Percentiles rank a stretch among this genome's conserved stretches.
Conservation (phyloP, 1,140 invertebrate species). For the Doryteuthis pealeii region DNA sequence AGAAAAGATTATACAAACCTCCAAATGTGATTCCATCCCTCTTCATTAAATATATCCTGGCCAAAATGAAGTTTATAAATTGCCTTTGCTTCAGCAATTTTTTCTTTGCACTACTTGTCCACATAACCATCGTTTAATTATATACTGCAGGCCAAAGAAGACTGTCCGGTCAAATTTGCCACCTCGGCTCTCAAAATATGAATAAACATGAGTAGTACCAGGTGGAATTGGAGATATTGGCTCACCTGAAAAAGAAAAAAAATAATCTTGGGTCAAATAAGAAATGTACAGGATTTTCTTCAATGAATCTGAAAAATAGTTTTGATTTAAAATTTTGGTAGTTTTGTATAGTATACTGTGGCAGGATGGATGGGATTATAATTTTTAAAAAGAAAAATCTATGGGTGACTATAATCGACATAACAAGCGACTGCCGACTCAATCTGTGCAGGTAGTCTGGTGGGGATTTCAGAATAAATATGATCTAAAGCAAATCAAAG, state of each 20-base stretch:
- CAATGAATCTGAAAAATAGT: no score
- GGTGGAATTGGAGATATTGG: slow-evolving; percentile 62
- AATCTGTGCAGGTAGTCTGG: no score
- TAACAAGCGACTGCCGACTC: no score
- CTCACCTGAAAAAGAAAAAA: slow-evolving; percentile 52
- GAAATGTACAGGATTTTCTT: no score
- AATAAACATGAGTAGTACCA: slow-evolving; percentile 59
- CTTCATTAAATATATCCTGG: slow-evolving; percentile 60
- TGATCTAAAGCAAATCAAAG: no score
- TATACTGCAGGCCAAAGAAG: slow-evolving; percentile 64
- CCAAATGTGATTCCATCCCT: slow-evolving; percentile 64
- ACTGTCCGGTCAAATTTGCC: slow-evolving; percentile 59
- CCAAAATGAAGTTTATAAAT: slow-evolving; percentile 59
- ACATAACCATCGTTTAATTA: slow-evolving; percentile 59
- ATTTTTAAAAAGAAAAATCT: no score
- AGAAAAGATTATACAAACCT: no score
- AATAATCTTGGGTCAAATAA: not conserved
- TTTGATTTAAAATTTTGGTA: no score
- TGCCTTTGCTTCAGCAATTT: slow-evolving; percentile 61
- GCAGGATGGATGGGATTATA: no score
- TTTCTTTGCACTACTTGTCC: slow-evolving; percentile 60
- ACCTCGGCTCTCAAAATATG: slow-evolving; percentile 63
- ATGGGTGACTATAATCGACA: no score
- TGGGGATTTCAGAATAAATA: no score
- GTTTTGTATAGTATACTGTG: no score